Evolutionary conservation across 2,113 vertebrate genomes (phyloP), one percentile per base, ranked within the genome.

Genomic region (Stercorarius parasiticus): DNA sequence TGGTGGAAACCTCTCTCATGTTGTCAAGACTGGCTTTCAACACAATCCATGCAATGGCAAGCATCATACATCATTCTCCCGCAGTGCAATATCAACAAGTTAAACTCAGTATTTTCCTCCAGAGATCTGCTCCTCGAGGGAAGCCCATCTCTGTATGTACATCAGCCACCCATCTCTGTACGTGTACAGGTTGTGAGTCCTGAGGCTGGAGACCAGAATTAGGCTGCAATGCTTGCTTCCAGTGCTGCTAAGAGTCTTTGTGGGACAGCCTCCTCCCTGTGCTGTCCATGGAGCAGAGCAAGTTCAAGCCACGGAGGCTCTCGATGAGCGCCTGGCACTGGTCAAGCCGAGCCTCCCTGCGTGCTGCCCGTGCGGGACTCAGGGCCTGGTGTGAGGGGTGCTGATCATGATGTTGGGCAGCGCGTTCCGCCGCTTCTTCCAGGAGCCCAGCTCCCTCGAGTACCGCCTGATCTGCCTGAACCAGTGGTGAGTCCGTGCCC

Each of bases 331-430:
- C 0, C 4, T 26, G 50, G 88, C 81, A 82, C 64, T 62, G 81
- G 73, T 29, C 32, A 36, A 82, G 89, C 52, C 62, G 25, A 67
- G 71, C 11, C 26, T 50, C 78, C 78, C 27, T 58, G n/a, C 20
- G n/a, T 34, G 72, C 66, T 69, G 67, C 64, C 67, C 0, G 0
- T 6, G n/a, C 61, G 25, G 82, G 66, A 87, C 97, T 99, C 98
- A 99, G 91, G 99, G 98, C 88, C 99, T 98, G 90, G 94, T 98
- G 97, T 99, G 98, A 84, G 97, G 98, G 7, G 99, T 98, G 97
- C 98, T 99, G 97, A 99, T 99, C 99, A 99, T 99, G 97, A 99
- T 99, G 95, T 99, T 99, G 81, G 99, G 99, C 86, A 99, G 96
- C 1, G 99, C 99, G 0, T 99, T 99, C 30, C 99, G 99, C 42